Evolutionary conservation across 2,888 invertebrate species (phyloP).

Genomic region (Calliopum simillimum): DNA sequence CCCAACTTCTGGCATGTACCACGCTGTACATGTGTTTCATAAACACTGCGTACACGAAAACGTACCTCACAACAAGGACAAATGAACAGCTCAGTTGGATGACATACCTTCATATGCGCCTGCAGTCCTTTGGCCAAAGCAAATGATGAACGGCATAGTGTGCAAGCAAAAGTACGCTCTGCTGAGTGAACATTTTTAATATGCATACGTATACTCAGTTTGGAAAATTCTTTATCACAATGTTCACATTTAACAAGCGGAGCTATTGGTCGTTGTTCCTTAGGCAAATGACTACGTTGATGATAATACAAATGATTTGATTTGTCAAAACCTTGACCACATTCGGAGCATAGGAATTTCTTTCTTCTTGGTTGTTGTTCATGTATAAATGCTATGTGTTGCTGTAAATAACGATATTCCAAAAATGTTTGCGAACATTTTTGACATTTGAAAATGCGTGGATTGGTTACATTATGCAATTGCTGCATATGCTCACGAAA

Average conservation of each 20-base stretch:
- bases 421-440: constrained; percentile 22
- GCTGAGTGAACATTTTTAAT: constrained; percentile 21
- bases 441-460: constrained; percentile 31
- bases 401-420: constrained; percentile 30
- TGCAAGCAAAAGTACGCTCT: constrained; percentile 22
- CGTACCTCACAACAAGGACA: constrained; percentile 32
- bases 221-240: constrained; percentile 24
- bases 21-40: constrained; percentile 31
- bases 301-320: constrained; percentile 30
- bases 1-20: constrained; percentile 31
- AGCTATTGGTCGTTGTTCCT: constrained; percentile 11
- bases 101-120: constrained; percentile 29
- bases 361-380: constrained; percentile 20
- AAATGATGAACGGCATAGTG: constrained; percentile 20
- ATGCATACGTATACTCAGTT: constrained; percentile 25
- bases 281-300: constrained; percentile 29
- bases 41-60: constrained; percentile 33
- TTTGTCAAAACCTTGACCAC: constrained; percentile 26
- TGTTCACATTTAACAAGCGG: constrained; percentile 19
- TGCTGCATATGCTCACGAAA: constrained; percentile 25
- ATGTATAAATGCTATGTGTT: constrained; percentile 26
- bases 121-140: constrained; percentile 24
- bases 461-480: constrained; percentile 12
- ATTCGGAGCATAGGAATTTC: constrained; percentile 30
- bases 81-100: constrained; percentile 21